Base-by-base conservation (phyloP, 64 coral and sea anemone species). In the Actinia equina region DNA sequence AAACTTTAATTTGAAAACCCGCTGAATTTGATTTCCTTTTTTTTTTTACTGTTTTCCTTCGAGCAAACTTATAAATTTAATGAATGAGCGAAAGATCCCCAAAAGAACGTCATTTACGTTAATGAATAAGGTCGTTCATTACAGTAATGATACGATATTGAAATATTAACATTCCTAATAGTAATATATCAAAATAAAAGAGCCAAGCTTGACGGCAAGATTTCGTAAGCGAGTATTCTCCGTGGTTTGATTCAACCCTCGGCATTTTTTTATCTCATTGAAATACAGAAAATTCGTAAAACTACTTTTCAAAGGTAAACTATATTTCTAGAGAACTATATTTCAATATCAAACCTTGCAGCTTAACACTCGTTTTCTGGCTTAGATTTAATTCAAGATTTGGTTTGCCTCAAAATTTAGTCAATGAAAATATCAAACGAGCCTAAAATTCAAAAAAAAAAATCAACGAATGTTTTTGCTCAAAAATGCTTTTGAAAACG, bases 61-160 rank as follows among this genome's bases (percentile, higher is more conserved):
- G 7, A 69, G n/a, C 19, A 30, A 30, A 30, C 23, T 74, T 74
- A 30, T 15, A 12, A 41, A 7, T 74, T 26, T 74, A 74, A 74
- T 74, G 69, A 74, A 74, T 4, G 69, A 74, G 41, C 2, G 22
- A 74, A 25, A 37, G 27, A 74, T 14, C 22, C n/a, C 23, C 5
- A 37, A 15, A 49, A 26, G 10, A 18, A 74, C 69, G 22, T 71
- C 69, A 71, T 71, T 71, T 74, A 26, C 2, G 69, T 74, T 74
- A 74, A 74, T 74, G 69, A 74, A 74, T 41, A 27, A 13, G 69
- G 69, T 41, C 27, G 27, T 74, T 74, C 69, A 74, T 74, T 74
- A 74, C 1, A 26, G 27, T 74, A 26, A 74, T 74, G 25, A 74
- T 26, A 42, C 23, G 69, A 74, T 74, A 74, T 16, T 74, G 26